Base-by-base conservation (phyloP, 2,888 invertebrate genomes). In the Himalopsyche kuldschensis region DNA sequence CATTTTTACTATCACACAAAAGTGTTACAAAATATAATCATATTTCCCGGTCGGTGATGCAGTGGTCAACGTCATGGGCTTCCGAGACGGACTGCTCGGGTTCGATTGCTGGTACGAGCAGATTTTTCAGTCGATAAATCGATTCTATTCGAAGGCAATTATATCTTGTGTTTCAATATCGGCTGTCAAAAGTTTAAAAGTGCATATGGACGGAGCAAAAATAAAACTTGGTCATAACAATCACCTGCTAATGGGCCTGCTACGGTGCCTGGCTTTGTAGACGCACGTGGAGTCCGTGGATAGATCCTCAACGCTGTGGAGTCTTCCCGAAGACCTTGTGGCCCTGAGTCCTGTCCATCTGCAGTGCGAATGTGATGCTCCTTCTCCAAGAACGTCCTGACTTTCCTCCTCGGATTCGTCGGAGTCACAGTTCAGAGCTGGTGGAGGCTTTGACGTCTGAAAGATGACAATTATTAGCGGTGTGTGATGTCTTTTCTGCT, bases 221-320 rank as follows among this genome's bases (percentile, higher is more conserved):
- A 41, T 15, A 75, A 55, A 55, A 15, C 30, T 30, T 0, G 75
- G 8, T 27, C 5, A 4, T 35, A 78, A 10, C 0, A 41, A 88
- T 87, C n/a, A 91, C 92, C 92, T 88, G 86, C 90, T 91, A 0
- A 92, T 87, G 32, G 90, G 90, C 81, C 91, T 87, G 31, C 31
- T 46, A 24, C 84, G 75, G 17, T 92, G 89, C 82, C 92, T 91
- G 0, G 93, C 93, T 87, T 95, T 95, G 88, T 95, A 95, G 0
- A 95, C 94, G 88, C 95, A 95, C 0, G 95, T 95, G 17, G 95
- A 95, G 89, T 95, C 95, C 0, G 95, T 95, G 77, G 94, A 94
- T 15, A 95, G 90, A 87, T 95, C 95, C 88, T 95, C 95, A 0
- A 95, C 95, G 0, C 95, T 95, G 88, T 95, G 95, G 6, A 95